A percentile compares a stretch with the other conserved stretches of the same genome.
These are phyloP conservation scores for Bombus superbus DNA, from an alignment of 1,140 invertebrate genomes.

Conservation along the genomic window DNA sequence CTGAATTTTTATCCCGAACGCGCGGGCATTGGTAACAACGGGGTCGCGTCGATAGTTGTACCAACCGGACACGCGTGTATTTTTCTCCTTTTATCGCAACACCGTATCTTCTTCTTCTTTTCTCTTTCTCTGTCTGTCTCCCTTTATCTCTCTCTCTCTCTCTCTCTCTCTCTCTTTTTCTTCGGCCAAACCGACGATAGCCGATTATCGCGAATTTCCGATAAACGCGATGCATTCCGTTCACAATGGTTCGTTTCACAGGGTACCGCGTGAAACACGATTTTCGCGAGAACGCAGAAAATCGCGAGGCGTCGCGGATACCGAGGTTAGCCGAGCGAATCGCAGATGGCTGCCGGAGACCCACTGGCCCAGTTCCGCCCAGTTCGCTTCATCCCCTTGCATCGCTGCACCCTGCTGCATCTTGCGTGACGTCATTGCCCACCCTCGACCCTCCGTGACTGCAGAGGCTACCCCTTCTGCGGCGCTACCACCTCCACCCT, in stretches of 20 bases:
- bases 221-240: neutral
- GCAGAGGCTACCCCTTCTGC: slow-evolving; percentile 66
- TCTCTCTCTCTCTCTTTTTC: no score
- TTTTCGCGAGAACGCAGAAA: slow-evolving; percentile 8
- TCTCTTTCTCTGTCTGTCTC: no score
- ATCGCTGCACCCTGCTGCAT: slow-evolving; percentile 72
- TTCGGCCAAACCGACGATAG: neutral
- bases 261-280: neutral
- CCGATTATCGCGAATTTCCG: neutral
- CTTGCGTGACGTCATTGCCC: slow-evolving; percentile 73
- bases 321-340: slow-evolving; percentile 66
- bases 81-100: neutral
- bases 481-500: slow-evolving; percentile 43
- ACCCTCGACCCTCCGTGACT: slow-evolving; percentile 65
- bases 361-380: slow-evolving; percentile 79
- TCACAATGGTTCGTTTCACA: neutral
- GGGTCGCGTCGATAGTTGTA: neutral
- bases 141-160: no score
- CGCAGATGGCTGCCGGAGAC: slow-evolving; percentile 77
- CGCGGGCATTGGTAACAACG: neutral
- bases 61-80: neutral
- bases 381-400: slow-evolving; percentile 73
- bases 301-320: slow-evolving; percentile 35
- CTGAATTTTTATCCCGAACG: neutral
- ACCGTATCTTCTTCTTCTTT: neutral